phyloP scores from a whole-genome alignment of 2,888 invertebrate species.

The Apocheima hispidaria region DNA sequence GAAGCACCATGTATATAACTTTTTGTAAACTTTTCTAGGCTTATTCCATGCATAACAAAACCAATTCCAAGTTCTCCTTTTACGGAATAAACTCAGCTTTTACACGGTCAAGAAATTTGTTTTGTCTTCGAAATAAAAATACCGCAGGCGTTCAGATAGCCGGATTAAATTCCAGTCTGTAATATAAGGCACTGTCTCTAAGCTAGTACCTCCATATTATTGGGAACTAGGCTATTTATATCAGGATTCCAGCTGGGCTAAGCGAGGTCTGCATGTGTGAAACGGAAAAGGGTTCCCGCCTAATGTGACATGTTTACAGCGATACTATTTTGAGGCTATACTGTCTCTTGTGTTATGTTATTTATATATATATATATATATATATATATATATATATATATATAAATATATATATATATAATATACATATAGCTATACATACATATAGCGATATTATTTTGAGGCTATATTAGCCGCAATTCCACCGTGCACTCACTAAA shows the following conservation, averaged over 20 bases:
- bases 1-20: too few species aligned
- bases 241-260: not conserved
- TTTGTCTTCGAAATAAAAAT: slow-evolving; percentile 2
- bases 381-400: too few species aligned
- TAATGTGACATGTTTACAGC: slow-evolving; percentile 8
- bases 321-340: too few species aligned
- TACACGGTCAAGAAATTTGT: not conserved
- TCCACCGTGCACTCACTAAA: too few species aligned
- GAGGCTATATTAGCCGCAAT: too few species aligned
- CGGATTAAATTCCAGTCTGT: slow-evolving; percentile 22
- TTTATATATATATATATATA: too few species aligned
- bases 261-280: not conserved
- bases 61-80: not conserved
- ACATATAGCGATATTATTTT: too few species aligned
- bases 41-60: not conserved
- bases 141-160: slow-evolving; percentile 6
- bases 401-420: too few species aligned
- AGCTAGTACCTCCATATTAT: slow-evolving; percentile 1
- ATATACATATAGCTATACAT: too few species aligned
- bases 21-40: not conserved
- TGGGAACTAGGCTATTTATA: slow-evolving; percentile 3
- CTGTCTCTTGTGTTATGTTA: not conserved
- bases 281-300: slow-evolving; percentile 17
- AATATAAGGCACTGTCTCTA: slow-evolving; percentile 9
- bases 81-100: not conserved